Evolutionary conservation across 2,888 invertebrate species (phyloP).

Genomic region (Oxyscelio sp.): DNA sequence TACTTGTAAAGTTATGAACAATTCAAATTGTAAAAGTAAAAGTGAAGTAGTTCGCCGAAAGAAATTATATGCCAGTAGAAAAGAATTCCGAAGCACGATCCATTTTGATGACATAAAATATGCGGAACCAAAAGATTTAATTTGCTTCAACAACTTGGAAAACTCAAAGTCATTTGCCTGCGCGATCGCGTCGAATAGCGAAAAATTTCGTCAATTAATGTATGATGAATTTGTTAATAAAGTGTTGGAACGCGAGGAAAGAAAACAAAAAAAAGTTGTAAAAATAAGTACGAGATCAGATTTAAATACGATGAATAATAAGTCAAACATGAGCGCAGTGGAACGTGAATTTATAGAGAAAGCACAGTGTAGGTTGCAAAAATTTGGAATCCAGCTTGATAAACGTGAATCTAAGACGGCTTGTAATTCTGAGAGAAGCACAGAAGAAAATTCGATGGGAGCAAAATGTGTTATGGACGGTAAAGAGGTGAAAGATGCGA

Average conservation of each 20-base stretch:
- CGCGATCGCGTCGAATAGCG: constrained; percentile 90
- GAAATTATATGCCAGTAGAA: neutral
- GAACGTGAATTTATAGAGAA: constrained; percentile 94
- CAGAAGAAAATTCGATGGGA: constrained; percentile 87
- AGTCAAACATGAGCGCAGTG: constrained; percentile 89
- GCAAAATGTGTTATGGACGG: constrained; percentile 92
- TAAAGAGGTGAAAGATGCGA: constrained; percentile 90
- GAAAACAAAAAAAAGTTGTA: constrained; percentile 94
- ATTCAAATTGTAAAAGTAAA: no score
- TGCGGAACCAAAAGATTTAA: neutral
- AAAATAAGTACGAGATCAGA: constrained; percentile 91
- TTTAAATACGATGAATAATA: constrained; percentile 73
- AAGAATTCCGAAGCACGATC: constrained; percentile 48
- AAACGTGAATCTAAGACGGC: constrained; percentile 86
- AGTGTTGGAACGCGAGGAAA: constrained; percentile 93
- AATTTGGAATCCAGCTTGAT: constrained; percentile 91
- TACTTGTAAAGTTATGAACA: no score
- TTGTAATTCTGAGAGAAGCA: constrained; percentile 80
- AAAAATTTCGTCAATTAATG: constrained; percentile 94
- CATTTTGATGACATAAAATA: constrained; percentile 29
- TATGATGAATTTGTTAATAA: constrained; percentile 95
- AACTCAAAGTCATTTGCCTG: constrained; percentile 85
- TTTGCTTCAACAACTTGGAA: neutral
- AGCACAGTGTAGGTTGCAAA: constrained; percentile 92
- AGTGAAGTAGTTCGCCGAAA: constrained; percentile 22